Base-by-base conservation (phyloP, 2,797 vertebrate species). In the Acanthiza pusilla region DNA sequence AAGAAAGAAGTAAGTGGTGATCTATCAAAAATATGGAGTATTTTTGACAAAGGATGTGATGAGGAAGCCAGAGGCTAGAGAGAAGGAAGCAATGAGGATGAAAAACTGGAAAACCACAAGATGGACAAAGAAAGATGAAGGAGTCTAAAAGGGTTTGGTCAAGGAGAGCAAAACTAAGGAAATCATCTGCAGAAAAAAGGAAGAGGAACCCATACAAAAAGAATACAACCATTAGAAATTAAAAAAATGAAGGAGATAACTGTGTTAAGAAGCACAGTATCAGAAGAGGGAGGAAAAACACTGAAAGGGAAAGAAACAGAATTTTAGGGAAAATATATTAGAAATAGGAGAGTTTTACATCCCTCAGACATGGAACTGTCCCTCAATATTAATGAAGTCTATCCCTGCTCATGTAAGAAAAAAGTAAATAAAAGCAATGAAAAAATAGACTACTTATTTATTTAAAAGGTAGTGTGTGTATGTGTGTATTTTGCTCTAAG, bases 1-100 rank as follows among this genome's bases (percentile, higher is more conserved):
- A 92, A 94, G 91, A 85, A 91, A 66, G 60, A 90, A 88, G 48
- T 74, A 92, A 92, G 91, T 86, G 77, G 83, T 81, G 67, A 94
- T 95, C 77, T 88, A 76, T 95, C 77, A 95, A 88, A 95, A 93
- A 91, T 68, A 91, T 85, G 38, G 77, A 95, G 55, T 26, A 70
- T 75, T 89, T 96, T 88, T 95, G 74, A 95, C 86, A 88, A 88
- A 96, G 86, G 55, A 84, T 81, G 75, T 68, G 63, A 92, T 66
- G 55, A 74, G n/a, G 57, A 92, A 85, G 78, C 76, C 89, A 91
- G 74, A 79, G 78, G 91, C 65, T 73, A 86, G 62, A 48, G 38
- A 72, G 36, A 76, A 84, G 53, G 48, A 94, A 80, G 75, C 70
- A 88, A 89, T 70, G 74, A 85, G 60, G n/a, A 94, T 94, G 58